Percentiles rank a stretch among this genome's conserved stretches.
These are phyloP conservation scores for Cephus pygmeus DNA, from an alignment of 2,888 invertebrate genomes.

Conservation along the genomic window DNA sequence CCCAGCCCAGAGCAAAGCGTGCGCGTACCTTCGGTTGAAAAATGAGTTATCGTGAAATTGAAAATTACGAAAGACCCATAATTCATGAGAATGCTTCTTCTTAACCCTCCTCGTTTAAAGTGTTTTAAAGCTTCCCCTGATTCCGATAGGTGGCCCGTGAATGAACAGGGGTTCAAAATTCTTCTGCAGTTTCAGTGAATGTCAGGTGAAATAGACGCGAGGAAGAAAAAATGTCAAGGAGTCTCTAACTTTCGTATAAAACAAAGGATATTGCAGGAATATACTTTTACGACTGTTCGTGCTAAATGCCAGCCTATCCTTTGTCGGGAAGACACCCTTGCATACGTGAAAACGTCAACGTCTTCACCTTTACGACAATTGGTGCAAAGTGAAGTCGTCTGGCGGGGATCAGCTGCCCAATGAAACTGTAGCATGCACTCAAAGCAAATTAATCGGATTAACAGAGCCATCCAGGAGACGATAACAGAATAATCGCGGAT, in stretches of 20 bases:
- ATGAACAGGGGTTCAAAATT: not conserved
- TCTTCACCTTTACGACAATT: not conserved
- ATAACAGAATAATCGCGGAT: not conserved
- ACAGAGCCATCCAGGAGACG: not conserved
- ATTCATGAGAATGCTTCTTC: not conserved
- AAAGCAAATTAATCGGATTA: not conserved
- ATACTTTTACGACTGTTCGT: not conserved
- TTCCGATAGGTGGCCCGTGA: not conserved
- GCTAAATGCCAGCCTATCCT: not conserved
- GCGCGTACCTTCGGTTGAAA: not conserved
- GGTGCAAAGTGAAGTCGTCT: not conserved
- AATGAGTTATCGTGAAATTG: not conserved
- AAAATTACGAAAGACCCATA: not conserved
- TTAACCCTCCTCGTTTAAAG: not conserved
- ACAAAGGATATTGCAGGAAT: not conserved
- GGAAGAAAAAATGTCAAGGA: not conserved
- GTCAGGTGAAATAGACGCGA: not conserved
- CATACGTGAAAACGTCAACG: not conserved
- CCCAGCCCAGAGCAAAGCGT: not conserved
- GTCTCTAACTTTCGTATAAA: not conserved
- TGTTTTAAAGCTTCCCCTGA: not conserved
- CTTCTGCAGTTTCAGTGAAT: not conserved
- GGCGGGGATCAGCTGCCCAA: not conserved
- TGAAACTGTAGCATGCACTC: not conserved
- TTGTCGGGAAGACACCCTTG: not conserved